phyloP scores from a whole-genome alignment of 2,888 invertebrate species.

The Fissipunctia ypsillon region DNA sequence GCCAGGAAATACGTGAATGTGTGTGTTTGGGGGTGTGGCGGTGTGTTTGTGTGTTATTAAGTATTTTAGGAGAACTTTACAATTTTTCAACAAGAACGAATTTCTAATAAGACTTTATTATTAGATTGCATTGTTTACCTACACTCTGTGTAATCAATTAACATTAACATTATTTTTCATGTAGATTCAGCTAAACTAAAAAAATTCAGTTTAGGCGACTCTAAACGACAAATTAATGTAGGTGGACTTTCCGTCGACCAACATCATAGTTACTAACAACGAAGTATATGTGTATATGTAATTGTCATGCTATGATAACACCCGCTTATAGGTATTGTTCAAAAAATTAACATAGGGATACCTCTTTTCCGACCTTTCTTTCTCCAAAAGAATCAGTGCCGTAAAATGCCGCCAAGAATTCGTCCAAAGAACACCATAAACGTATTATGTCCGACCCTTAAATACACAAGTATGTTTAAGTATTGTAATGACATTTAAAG shows the following conservation, averaged over 20 bases:
- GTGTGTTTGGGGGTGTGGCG: too few species aligned
- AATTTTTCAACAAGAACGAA: too few species aligned
- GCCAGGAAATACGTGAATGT: too few species aligned
- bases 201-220: neutral
- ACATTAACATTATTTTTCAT: neutral
- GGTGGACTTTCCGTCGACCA: neutral
- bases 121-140: too few species aligned
- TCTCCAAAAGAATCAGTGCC: constrained; percentile 45
- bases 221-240: neutral
- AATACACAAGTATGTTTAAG: constrained; percentile 60
- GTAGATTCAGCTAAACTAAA: neutral
- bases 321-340: constrained; percentile 12
- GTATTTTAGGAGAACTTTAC: too few species aligned
- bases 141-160: neutral
- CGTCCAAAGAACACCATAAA: constrained; percentile 53
- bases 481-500: constrained; percentile 71
- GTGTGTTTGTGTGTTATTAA: too few species aligned
- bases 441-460: constrained; percentile 51
- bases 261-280: neutral
- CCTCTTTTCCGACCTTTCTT: constrained; percentile 8
- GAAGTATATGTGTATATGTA: neutral
- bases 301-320: constrained; percentile 12
- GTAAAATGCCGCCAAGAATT: constrained; percentile 57
- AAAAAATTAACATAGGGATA: constrained; percentile 20
- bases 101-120: too few species aligned